Evolutionary conservation across 2,888 invertebrate genomes (phyloP), one percentile per base, ranked within the genome.

Genomic region (Erebia palarica): DNA sequence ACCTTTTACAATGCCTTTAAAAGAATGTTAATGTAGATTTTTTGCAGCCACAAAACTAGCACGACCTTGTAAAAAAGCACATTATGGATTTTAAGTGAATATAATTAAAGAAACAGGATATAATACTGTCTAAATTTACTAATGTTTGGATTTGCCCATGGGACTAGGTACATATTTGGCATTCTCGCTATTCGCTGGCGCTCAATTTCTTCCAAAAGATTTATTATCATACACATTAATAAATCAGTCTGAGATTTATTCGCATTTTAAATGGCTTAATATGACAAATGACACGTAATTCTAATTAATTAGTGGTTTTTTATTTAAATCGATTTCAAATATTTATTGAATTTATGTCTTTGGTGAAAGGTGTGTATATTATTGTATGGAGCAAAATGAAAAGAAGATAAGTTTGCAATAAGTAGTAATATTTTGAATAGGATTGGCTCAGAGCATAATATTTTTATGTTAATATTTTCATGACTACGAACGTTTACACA

Each of bases 111-210:
- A 73, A 69, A 74, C 68, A 70, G 72, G 71, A 69, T 74, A 61
- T 18, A 11, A 21, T 57, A 57, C 55, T 61, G 66, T 63, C 69
- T 66, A 68, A 64, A 71, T 75, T 74, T 71, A 57, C 75, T 75
- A 79, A 79, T 76, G 76, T 70, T 71, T 67, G 79, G 80, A 66
- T 73, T 80, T 80, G 74, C 78, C 80, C 78, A 73, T 36, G 70
- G 68, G 75, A 73, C 49, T 67, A 7, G 7, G 36, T 36, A 27
- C 44, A 65, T 68, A 57, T 70, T 68, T 63, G 42, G 59, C 61
- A 68, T 66, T 68, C 61, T 69, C 53, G 8, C 16, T 53, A 53
- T 8, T 47, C 14, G 18, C 58, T 67, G 58, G 66, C 47, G 58
- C 59, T 51, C 9, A 53, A 68, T 68, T 68, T 60, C 68, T 68